Conservation (phyloP, 1,140 invertebrate species). For the Glossosoma conforme region DNA sequence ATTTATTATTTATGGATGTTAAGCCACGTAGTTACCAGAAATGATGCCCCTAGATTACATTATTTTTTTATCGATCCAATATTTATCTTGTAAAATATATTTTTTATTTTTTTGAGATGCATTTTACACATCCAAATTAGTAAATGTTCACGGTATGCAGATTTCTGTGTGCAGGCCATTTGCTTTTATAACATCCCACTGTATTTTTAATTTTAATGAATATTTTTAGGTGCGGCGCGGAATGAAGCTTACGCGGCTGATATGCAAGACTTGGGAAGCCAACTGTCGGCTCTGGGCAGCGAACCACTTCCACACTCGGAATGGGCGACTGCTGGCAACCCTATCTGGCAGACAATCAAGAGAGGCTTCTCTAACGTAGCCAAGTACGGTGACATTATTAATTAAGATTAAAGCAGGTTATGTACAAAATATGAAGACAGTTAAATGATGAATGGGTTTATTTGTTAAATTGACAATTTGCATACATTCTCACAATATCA, state of each 20-base stretch:
- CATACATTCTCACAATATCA: no score
- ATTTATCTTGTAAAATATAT: not conserved
- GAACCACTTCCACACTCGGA: constrained; percentile 46
- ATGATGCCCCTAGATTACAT: no score
- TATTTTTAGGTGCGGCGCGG: constrained; percentile 34
- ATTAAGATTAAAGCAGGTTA: no score
- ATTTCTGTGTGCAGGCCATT: not conserved
- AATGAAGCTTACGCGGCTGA: constrained; percentile 55
- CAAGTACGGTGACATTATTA: constrained; percentile 48
- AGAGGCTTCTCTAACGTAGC: constrained; percentile 57
- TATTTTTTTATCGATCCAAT: not conserved
- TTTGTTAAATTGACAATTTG: no score
- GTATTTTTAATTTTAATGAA: not conserved
- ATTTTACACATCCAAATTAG: not conserved
- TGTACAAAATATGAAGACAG: no score
- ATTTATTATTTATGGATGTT: no score
- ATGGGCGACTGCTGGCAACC: constrained; percentile 59
- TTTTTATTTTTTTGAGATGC: not conserved
- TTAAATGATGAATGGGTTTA: no score
- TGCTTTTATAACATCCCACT: not conserved
- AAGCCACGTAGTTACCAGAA: no score
- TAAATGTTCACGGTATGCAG: not conserved
- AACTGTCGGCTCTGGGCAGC: constrained; percentile 44
- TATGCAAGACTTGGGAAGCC: constrained; percentile 54
- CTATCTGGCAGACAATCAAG: constrained; percentile 57